phyloP scores from a whole-genome alignment of 2,113 vertebrate genomes.

The Deroptyus accipitrinus region DNA sequence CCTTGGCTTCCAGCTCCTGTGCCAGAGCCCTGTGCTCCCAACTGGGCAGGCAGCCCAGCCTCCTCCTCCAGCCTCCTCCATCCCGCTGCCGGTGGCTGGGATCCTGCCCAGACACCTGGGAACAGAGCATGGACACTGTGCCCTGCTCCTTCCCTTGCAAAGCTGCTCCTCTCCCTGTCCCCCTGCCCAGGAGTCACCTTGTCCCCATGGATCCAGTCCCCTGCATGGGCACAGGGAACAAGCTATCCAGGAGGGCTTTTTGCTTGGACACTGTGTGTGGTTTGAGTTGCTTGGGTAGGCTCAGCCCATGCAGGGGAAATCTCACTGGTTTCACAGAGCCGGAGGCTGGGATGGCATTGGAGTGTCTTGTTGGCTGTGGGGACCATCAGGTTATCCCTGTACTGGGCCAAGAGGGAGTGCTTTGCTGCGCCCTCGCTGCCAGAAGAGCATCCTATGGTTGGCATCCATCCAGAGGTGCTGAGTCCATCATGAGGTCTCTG shows the following conservation, averaged over 20 bases:
- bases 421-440: not conserved
- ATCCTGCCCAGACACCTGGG: not conserved
- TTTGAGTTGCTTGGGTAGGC: not conserved
- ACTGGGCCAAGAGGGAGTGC: not conserved
- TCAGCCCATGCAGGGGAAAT: not conserved
- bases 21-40: not conserved
- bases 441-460: not conserved
- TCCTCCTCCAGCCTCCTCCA: not conserved
- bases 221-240: not conserved
- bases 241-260: not conserved
- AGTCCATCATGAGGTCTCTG: not conserved
- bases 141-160: not conserved
- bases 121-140: not conserved
- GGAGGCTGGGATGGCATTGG: not conserved
- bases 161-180: not conserved
- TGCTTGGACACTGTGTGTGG: not conserved
- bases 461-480: fast-evolving
- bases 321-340: fast-evolving
- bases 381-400: not conserved
- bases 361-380: not conserved
- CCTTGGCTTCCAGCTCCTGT: not conserved
- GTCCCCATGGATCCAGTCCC: fast-evolving
- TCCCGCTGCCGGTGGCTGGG: fast-evolving
- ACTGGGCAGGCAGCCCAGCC: not conserved
- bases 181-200: fast-evolving